Evolutionary conservation across 2,888 invertebrate genomes (phyloP).

Genomic region (Carcina quercana): DNA sequence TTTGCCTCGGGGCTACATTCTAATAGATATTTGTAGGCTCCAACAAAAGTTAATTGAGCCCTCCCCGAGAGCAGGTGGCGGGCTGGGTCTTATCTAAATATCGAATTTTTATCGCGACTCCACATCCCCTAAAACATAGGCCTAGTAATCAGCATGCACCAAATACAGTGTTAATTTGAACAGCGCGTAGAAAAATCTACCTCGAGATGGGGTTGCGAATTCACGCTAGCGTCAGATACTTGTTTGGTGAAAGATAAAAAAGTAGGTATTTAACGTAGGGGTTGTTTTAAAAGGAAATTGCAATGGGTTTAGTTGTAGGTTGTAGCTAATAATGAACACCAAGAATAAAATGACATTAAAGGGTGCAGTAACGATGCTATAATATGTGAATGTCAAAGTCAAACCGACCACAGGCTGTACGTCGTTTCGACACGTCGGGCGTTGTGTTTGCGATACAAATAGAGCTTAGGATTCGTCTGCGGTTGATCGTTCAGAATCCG

Average conservation of each 20-base stretch:
- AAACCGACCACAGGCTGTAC: no score
- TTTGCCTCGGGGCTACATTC: conserved; percentile 1
- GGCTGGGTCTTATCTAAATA: conserved; percentile 12
- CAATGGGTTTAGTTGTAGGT: no score
- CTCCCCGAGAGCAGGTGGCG: conserved; percentile 11
- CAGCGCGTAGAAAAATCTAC: neutral
- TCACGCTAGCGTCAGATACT: no score
- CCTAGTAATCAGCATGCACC: neutral
- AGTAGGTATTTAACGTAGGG: neutral
- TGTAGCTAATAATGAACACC: no score
- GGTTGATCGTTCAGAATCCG: neutral
- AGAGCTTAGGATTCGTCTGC: neutral
- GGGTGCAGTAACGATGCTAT: no score
- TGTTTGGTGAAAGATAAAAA: no score
- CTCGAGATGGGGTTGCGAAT: no score
- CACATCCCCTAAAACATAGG: neutral
- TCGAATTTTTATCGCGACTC: conserved; percentile 2
- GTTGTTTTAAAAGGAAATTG: no score
- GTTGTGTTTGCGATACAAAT: neutral
- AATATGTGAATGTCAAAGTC: no score
- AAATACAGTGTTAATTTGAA: neutral
- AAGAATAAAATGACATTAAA: no score
- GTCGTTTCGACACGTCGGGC: no score
- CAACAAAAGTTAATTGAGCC: conserved; percentile 12
- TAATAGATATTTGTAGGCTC: conserved; percentile 8